Conservation (phyloP, 2,113 vertebrate species). For the Neogobius melanostomus region DNA sequence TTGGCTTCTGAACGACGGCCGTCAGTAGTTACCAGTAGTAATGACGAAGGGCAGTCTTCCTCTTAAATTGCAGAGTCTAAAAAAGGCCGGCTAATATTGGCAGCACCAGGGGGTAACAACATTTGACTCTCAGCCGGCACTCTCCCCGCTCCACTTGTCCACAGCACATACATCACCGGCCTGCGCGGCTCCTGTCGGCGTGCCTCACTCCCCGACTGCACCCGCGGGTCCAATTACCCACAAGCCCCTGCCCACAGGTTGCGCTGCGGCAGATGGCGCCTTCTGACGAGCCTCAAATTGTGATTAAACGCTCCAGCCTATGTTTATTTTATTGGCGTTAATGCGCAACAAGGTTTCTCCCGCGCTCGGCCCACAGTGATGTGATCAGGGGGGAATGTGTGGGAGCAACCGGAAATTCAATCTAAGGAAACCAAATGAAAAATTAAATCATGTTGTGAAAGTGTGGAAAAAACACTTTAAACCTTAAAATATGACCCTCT, state of each 20-base stretch:
- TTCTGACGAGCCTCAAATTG: constrained; percentile 36
- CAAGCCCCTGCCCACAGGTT: constrained; percentile 36
- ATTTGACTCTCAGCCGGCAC: not conserved
- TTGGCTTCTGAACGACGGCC: no score
- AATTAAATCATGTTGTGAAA: no score
- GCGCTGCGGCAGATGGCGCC: constrained; percentile 54
- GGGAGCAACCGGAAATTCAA: no score
- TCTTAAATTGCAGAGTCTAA: no score
- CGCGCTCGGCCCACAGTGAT: no score
- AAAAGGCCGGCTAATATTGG: constrained; percentile 5
- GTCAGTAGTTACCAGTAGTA: no score
- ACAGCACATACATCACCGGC: constrained; percentile 38
- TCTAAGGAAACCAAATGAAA: no score
- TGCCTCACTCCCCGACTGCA: constrained; percentile 24
- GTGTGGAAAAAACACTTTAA: no score
- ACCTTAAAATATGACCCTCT: no score
- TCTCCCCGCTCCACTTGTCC: constrained; percentile 38
- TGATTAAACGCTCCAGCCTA: constrained; percentile 43
- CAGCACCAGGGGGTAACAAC: not conserved
- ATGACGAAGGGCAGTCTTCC: no score
- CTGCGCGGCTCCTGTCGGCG: constrained; percentile 45
- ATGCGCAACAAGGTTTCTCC: constrained; percentile 3
- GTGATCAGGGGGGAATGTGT: no score
- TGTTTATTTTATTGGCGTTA: constrained; percentile 30
- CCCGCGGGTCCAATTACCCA: constrained; percentile 63